Conservation (phyloP, 92 coral and sea anemone species). For the Ricordea florida region DNA sequence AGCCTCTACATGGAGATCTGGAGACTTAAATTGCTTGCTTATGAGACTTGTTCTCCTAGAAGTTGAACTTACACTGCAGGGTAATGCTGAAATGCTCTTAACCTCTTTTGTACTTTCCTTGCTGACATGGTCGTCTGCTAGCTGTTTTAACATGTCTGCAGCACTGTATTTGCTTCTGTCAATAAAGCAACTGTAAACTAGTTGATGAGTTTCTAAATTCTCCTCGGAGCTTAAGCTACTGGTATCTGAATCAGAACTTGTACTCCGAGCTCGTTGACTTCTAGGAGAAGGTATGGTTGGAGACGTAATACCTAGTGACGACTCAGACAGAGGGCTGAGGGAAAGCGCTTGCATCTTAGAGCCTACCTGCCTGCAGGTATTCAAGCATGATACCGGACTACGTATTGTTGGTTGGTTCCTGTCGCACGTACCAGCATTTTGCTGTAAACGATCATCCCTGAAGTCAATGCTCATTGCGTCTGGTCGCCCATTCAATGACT, state of each 20-base stretch:
- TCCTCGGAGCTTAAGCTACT: constrained; percentile 35
- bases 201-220: constrained; percentile 5
- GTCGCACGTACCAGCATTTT: no score
- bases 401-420: no score
- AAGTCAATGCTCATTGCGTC: no score
- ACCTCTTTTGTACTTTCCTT: not conserved
- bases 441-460: no score
- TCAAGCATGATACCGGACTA: no score
- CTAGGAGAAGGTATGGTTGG: constrained; percentile 11
- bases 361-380: not conserved
- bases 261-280: constrained; percentile 17
- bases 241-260: constrained; percentile 25
- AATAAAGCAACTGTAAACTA: constrained; percentile 27
- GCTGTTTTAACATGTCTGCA: constrained; percentile 70
- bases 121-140: constrained; percentile 55
- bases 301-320: no score
- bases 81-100: no score
- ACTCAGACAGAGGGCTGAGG: no score
- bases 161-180: constrained; percentile 68
- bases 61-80: no score
- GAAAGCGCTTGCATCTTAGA: constrained; percentile 4
- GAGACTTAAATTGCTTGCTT: no score
- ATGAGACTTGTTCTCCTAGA: not conserved
- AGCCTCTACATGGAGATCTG: not conserved
- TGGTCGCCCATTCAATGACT: not conserved